Percentiles rank a stretch among this genome's conserved stretches.
Conservation (phyloP, 2,888 invertebrate species). For the Elmis aenea region DNA sequence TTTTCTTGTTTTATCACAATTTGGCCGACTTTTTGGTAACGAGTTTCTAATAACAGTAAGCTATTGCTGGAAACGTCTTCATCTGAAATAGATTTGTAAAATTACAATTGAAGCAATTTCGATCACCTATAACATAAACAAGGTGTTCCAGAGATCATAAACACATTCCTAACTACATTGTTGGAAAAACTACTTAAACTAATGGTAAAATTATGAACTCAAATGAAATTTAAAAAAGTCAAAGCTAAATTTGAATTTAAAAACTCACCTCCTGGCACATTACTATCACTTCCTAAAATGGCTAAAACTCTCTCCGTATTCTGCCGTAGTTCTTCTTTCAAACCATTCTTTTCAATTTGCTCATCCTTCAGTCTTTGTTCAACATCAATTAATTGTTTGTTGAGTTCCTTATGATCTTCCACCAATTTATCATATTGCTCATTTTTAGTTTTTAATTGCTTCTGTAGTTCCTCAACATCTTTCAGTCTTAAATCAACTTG, state of each 20-base stretch:
- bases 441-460: conserved; percentile 56
- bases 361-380: conserved; percentile 64
- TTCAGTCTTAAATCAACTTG: conserved; percentile 57
- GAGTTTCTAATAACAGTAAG: conserved; percentile 69
- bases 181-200: too few relatives aligned
- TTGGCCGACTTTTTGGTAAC: conserved; percentile 69
- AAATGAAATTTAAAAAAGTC: conserved; percentile 1
- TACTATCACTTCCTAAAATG: conserved; percentile 50
- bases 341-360: conserved; percentile 66
- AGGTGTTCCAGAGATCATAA: too few relatives aligned
- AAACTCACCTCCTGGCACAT: conserved; percentile 54
- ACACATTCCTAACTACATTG: too few relatives aligned
- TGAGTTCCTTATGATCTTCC: conserved; percentile 44
- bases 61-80: conserved; percentile 52
- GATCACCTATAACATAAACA: too few relatives aligned
- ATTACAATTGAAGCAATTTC: too few relatives aligned
- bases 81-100: too few relatives aligned
- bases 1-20: conserved; percentile 69
- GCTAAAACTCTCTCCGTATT: conserved; percentile 69
- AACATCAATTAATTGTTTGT: conserved; percentile 49
- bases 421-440: conserved; percentile 50
- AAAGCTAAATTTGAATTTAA: too few relatives aligned
- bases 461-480: conserved; percentile 59
- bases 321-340: conserved; percentile 67
- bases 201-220: neutral